phyloP scores from a whole-genome alignment of 1,140 invertebrate species.

The Neuroterus valhalla region DNA sequence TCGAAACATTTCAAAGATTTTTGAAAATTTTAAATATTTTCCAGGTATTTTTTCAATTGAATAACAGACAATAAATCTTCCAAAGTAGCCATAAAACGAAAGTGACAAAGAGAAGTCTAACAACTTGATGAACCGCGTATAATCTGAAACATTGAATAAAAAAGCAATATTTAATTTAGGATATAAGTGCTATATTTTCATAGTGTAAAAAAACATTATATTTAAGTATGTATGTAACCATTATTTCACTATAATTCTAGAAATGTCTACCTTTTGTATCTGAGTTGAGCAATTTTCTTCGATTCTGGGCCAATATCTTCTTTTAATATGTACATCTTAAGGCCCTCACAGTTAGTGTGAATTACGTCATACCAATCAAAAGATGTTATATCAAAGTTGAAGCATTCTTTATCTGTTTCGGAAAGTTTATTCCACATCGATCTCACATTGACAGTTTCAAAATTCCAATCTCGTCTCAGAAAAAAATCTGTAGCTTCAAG shows the following conservation, averaged over 20 bases:
- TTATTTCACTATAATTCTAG: not conserved
- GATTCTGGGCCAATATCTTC: not conserved
- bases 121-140: not conserved
- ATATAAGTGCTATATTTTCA: no score
- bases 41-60: not conserved
- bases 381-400: constrained; percentile 35
- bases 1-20: no score
- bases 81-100: not conserved
- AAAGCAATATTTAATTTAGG: no score
- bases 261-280: not conserved
- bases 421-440: constrained; percentile 36
- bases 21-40: not conserved
- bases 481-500: constrained; percentile 39
- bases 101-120: not conserved
- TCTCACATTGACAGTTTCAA: constrained; percentile 23
- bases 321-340: not conserved
- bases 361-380: constrained; percentile 37
- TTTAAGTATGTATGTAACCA: no score
- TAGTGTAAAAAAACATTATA: no score
- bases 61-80: not conserved
- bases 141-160: not conserved
- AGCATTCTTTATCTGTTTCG: constrained; percentile 41
- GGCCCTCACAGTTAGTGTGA: not conserved
- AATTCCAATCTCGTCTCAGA: constrained; percentile 40
- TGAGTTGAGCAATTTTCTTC: not conserved